phyloP scores from a whole-genome alignment of 2,113 vertebrate genomes.

The Lota lota region DNA sequence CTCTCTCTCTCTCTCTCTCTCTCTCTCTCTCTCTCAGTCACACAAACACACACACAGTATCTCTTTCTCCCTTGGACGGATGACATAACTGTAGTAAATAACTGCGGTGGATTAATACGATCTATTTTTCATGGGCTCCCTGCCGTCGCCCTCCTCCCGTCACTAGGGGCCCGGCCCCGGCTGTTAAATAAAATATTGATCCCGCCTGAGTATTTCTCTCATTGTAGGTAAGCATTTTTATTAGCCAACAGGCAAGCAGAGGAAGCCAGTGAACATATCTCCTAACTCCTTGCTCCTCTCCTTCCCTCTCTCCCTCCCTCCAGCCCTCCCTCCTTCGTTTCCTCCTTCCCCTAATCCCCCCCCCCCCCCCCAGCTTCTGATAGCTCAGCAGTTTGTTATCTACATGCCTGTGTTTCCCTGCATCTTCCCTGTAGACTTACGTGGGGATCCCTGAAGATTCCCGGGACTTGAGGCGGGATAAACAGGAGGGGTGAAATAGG shows the following conservation, averaged over 20 bases:
- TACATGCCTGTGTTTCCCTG: constrained; percentile 40
- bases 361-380: constrained; percentile 36
- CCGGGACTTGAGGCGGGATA: neutral
- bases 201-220: constrained; percentile 65
- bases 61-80: constrained; percentile 26
- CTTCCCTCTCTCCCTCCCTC: constrained; percentile 12
- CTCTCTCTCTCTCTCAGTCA: constrained; percentile 38
- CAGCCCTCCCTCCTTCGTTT: too few relatives aligned
- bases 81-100: constrained; percentile 44
- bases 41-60: constrained; percentile 11
- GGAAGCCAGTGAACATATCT: constrained; percentile 37
- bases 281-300: constrained; percentile 13
- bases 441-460: constrained; percentile 38
- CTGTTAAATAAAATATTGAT: constrained; percentile 77
- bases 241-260: constrained; percentile 64
- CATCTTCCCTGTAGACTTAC: constrained; percentile 53
- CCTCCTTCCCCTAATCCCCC: too few relatives aligned
- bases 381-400: constrained; percentile 61
- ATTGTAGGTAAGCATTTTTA: constrained; percentile 73
- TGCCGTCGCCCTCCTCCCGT: constrained; percentile 25
- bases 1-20: too few relatives aligned
- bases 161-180: constrained; percentile 40
- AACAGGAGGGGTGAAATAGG: constrained; percentile 49
- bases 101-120: constrained; percentile 45
- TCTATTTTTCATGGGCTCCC: constrained; percentile 56